Base-by-base conservation (phyloP, 2,797 vertebrate species). In the Poeciliopsis paucimaculata region DNA sequence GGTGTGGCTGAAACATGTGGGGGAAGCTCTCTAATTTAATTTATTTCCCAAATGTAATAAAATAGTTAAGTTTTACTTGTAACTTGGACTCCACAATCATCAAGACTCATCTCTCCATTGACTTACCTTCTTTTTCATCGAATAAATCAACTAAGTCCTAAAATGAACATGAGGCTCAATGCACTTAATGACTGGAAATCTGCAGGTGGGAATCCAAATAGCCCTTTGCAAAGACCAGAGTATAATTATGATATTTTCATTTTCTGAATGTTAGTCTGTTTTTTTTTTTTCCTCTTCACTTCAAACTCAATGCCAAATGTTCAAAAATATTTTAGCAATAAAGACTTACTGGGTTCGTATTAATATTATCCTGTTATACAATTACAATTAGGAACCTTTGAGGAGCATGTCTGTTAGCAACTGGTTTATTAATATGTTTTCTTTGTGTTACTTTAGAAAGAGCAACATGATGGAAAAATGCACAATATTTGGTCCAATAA, bases 141-240 rank as follows among this genome's bases (percentile, higher is more conserved):
- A 77, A 49, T 79, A 77, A 83, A 85, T 80, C 39, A 88, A 68
- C 28, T 73, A 36, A 78, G 64, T 43, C 51, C 20, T 74, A 76
- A 53, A 77, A 75, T 43, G 66, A 79, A 53, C 12, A 12, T 28
- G 68, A 81, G 76, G 62, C 74, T 62, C 20, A 78, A 77, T 2
- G 7, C 39, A 71, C 18, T 64, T 66, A 82, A 83, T 82, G 55
- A 39, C 71, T 49, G 5, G 26, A 82, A 75, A 83, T 55, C 47
- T 28, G 53, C 36, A 75, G 31, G 78, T 64, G 49, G 51, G 53
- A 53, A 71, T 73, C 62, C 36, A 43, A 43, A 71, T 45, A 34
- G 47, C 57, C 73, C 55, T 76, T 64, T 73, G 66, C 43, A 68
- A n/a, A 75, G 62, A 20, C 20, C 31, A 16, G 9, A 55, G 7